Evolutionary conservation across 2,888 invertebrate species (phyloP).

Genomic region (Cremastinae sp.): DNA sequence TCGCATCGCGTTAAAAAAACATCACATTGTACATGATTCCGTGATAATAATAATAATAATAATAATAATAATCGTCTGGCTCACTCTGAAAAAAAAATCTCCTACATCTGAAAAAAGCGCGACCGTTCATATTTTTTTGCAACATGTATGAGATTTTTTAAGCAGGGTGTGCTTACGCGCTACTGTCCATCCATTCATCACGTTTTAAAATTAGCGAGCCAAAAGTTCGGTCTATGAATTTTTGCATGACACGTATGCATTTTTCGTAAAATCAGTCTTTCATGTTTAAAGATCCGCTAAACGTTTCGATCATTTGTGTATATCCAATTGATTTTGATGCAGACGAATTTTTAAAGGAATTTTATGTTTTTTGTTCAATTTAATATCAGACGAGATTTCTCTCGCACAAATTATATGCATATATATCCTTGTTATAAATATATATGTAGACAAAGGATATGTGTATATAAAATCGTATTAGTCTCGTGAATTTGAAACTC

Average conservation of each 20-base stretch:
- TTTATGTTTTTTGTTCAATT: neutral
- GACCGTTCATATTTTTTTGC: no score
- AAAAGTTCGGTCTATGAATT: no score
- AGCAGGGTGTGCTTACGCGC: no score
- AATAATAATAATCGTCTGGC: neutral
- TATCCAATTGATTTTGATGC: neutral
- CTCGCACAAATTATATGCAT: slow-evolving; percentile 44
- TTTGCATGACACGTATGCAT: no score
- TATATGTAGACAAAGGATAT: neutral
- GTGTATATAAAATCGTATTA: neutral
- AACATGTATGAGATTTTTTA: no score
- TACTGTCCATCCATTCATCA: no score
- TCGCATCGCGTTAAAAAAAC: slow-evolving; percentile 20
- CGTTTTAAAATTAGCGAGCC: no score
- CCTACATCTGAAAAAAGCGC: no score
- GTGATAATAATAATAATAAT: slow-evolving; percentile 29
- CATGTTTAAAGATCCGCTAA: neutral
- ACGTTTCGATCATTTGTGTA: neutral
- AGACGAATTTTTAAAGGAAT: neutral
- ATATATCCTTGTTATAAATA: slow-evolving; percentile 6
- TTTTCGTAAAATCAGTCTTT: no score
- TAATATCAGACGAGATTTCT: slow-evolving; percentile 37
- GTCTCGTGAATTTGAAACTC: slow-evolving; percentile 36
- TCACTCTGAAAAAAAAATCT: no score
- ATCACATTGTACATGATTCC: slow-evolving; percentile 17